These are phyloP conservation scores for Pseudomyrmex concolor DNA, from an alignment of 1,140 invertebrate species.

Conservation along the genomic window DNA sequence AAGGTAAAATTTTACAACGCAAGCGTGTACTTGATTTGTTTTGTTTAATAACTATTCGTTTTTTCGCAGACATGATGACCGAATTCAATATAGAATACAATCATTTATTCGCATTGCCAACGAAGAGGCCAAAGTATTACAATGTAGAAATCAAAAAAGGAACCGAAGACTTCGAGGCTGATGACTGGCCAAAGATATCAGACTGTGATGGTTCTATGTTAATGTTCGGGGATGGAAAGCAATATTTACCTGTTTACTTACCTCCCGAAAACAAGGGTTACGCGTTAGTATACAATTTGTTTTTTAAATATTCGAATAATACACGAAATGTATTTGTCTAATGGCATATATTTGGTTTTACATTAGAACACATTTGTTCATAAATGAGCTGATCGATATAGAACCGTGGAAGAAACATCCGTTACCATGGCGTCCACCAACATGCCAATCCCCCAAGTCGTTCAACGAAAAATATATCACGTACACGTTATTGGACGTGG, in stretches of 20 bases:
- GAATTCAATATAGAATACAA: slow-evolving; percentile 58
- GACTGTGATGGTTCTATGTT: slow-evolving; percentile 71
- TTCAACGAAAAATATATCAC: slow-evolving; percentile 83
- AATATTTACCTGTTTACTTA: slow-evolving; percentile 87
- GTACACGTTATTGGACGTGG: slow-evolving; percentile 10
- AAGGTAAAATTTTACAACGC: slow-evolving; percentile 14
- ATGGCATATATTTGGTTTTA: slow-evolving; percentile 60
- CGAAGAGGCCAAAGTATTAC: slow-evolving; percentile 67
- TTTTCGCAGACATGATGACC: not conserved
- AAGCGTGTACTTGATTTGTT: too few species aligned
- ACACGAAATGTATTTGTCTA: not conserved
- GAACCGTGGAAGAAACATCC: slow-evolving; percentile 87
- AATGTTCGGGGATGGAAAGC: slow-evolving; percentile 64
- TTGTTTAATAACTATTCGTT: not conserved
- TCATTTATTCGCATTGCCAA: slow-evolving; percentile 74
- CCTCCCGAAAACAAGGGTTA: slow-evolving; percentile 91
- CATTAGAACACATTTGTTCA: slow-evolving; percentile 84
- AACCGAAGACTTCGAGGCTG: slow-evolving; percentile 71
- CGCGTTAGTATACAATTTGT: slow-evolving; percentile 85
- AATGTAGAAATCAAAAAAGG: slow-evolving; percentile 72
- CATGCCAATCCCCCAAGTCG: slow-evolving; percentile 85
- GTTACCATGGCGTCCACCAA: slow-evolving; percentile 91
- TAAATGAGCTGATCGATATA: slow-evolving; percentile 87
- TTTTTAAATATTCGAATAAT: not conserved
- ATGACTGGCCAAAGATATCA: slow-evolving; percentile 73